Percentiles rank a stretch among this genome's conserved stretches.
phyloP scores from a whole-genome alignment of 2,888 invertebrate species.

The Ypsolopha scabrella region DNA sequence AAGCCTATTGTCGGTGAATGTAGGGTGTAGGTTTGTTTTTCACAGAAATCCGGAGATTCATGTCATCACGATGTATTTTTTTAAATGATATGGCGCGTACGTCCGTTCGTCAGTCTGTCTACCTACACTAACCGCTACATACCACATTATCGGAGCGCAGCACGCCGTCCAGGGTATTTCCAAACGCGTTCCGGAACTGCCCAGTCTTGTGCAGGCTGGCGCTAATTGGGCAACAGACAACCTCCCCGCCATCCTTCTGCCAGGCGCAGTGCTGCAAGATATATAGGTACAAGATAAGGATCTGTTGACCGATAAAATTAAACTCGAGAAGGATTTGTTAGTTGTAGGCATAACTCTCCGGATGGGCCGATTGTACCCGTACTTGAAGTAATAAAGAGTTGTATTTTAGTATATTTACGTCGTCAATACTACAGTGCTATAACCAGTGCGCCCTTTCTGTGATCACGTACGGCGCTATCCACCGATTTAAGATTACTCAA shows the following conservation, averaged over 20 bases:
- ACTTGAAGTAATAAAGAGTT: too few species aligned
- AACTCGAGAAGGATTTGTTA: background rate
- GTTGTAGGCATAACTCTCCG: too few species aligned
- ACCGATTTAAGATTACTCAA: too few species aligned
- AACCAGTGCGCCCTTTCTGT: background rate
- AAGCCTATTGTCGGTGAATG: too few species aligned
- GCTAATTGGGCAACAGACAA: slow-evolving; percentile 3
- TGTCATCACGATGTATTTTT: too few species aligned
- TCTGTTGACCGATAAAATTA: background rate
- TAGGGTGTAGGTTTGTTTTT: too few species aligned
- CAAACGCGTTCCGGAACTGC: background rate
- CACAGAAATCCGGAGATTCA: too few species aligned
- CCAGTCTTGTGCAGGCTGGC: background rate
- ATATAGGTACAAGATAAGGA: background rate
- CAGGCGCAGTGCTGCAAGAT: slow-evolving; percentile 3
- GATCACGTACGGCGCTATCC: too few species aligned
- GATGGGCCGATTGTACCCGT: too few species aligned
- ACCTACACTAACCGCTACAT: background rate
- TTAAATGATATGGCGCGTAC: too few species aligned
- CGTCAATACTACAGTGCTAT: background rate
- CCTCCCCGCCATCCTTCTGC: background rate
- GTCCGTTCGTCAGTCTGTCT: too few species aligned
- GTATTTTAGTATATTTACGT: background rate
- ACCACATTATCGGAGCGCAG: slow-evolving; percentile 2
- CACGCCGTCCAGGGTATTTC: slow-evolving; percentile 1